Evolutionary conservation across 2,888 invertebrate genomes (phyloP).

Genomic region (Mamestra brassicae): DNA sequence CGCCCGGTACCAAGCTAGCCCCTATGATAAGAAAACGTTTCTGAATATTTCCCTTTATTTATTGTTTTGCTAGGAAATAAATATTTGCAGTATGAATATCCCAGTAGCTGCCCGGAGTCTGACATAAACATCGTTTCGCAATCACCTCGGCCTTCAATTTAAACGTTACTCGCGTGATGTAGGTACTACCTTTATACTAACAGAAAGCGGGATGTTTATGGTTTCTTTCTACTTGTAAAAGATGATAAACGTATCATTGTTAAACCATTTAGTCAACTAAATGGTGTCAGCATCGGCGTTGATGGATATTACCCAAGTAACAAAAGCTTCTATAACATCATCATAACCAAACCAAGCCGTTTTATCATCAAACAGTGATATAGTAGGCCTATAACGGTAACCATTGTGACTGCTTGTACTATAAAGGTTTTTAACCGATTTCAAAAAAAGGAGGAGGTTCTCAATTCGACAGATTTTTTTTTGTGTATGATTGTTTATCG

Average conservation of each 20-base stretch:
- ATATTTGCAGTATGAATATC: not conserved
- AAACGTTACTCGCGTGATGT: too few species aligned
- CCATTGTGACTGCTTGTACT: too few species aligned
- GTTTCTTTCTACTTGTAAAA: not conserved
- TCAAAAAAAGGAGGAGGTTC: too few species aligned
- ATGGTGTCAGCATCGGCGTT: not conserved
- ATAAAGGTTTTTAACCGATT: too few species aligned
- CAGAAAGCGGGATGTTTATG: not conserved
- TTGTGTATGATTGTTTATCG: too few species aligned
- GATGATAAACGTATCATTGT: not conserved
- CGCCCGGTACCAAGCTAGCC: not conserved
- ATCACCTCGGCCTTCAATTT: not conserved
- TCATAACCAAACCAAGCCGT: too few species aligned
- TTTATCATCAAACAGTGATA: too few species aligned
- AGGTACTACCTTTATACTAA: not conserved
- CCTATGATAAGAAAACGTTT: not conserved
- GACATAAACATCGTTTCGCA: not conserved
- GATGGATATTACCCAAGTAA: not conserved
- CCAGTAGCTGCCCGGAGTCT: not conserved
- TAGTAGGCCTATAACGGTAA: too few species aligned
- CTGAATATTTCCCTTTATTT: not conserved
- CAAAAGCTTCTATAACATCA: too few species aligned
- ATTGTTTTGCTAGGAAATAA: not conserved
- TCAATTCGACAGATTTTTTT: too few species aligned
- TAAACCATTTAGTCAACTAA: not conserved